Evolutionary conservation across 1,140 invertebrate species (phyloP).

Genomic region (Drosophila ambigua): DNA sequence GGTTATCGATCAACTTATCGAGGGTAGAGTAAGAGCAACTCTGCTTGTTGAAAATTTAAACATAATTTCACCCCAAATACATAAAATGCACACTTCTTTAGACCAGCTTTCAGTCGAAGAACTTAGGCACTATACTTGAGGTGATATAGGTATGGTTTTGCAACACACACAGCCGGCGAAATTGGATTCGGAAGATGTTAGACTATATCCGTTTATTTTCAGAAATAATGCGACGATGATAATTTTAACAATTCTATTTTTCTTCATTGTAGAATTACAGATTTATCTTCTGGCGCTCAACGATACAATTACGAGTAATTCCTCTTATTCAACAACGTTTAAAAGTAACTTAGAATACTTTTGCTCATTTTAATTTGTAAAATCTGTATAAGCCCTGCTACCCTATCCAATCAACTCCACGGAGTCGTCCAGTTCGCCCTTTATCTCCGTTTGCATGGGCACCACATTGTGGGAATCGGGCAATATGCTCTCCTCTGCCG

Average conservation of each 20-base stretch:
- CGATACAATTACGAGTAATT: constrained; percentile 29
- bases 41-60: too few species aligned
- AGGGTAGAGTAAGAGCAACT: too few species aligned
- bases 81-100: too few species aligned
- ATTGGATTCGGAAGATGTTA: neutral
- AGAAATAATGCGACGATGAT: constrained; percentile 15
- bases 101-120: too few species aligned
- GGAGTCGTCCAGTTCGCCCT: constrained; percentile 60
- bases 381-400: neutral
- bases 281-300: constrained; percentile 37
- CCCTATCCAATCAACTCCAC: constrained; percentile 37
- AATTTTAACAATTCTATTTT: constrained; percentile 23
- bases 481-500: constrained; percentile 61
- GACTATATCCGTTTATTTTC: constrained; percentile 6
- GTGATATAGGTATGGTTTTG: too few species aligned
- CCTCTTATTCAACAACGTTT: constrained; percentile 21
- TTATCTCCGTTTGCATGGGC: constrained; percentile 46
- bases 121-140: too few species aligned
- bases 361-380: neutral
- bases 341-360: constrained; percentile 76
- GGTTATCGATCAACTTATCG: too few species aligned
- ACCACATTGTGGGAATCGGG: constrained; percentile 36
- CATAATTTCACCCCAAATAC: too few species aligned
- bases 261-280: constrained; percentile 27
- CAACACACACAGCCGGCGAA: too few species aligned